Conservation (phyloP, 2,888 invertebrate species). For the Yponomeuta plumbellus region DNA sequence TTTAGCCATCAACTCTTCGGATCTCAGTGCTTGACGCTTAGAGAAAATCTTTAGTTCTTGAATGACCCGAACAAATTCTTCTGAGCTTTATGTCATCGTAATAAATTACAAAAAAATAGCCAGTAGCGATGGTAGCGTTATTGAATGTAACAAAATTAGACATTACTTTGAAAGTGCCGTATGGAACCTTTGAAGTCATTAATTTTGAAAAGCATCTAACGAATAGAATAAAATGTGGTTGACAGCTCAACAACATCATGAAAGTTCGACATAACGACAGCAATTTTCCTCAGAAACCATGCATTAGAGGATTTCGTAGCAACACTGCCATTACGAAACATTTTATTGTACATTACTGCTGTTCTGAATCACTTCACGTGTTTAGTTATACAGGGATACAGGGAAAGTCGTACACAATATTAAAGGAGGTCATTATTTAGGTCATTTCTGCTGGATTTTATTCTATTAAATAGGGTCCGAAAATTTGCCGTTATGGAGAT, state of each 20-base stretch:
- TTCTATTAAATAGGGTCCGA: too few relatives aligned
- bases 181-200: neutral
- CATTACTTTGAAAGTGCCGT: neutral
- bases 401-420: too few relatives aligned
- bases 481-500: too few relatives aligned
- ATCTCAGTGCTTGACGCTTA: constrained; percentile 25
- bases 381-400: too few relatives aligned
- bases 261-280: neutral
- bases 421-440: too few relatives aligned
- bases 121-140: neutral
- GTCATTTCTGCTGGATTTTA: too few relatives aligned
- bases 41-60: constrained; percentile 41
- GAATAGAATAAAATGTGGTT: neutral
- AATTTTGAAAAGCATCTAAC: neutral
- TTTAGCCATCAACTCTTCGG: too few relatives aligned
- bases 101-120: constrained; percentile 31
- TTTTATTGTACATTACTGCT: constrained; percentile 1
- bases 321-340: neutral
- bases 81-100: constrained; percentile 35
- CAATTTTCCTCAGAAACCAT: neutral
- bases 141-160: constrained; percentile 5
- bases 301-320: neutral
- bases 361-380: neutral
- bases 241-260: neutral
- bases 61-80: constrained; percentile 8